Base-by-base conservation (phyloP, 2,113 vertebrate genomes). In the Corythoichthys haematopterus region DNA sequence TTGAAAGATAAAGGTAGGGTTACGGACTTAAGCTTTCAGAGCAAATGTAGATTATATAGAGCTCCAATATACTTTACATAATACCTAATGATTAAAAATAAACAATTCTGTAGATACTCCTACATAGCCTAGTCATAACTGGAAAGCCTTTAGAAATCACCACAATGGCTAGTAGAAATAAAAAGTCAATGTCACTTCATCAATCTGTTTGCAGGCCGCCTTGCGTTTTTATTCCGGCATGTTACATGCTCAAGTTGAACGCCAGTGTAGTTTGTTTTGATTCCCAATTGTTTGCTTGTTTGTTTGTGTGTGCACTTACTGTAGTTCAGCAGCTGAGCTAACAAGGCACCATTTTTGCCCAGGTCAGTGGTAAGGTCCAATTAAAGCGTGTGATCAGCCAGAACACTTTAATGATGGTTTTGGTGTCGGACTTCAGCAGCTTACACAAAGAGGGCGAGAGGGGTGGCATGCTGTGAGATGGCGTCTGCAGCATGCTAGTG, bases 331-430 rank as follows among this genome's bases (percentile, higher is more conserved):
- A 90, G 88, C 87, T 88, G 90, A 89, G 84, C 86, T 90, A 91
- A 92, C 88, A 90, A 90, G 87, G 79, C 82, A 75, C 85, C 82
- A 85, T 88, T 89, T 89, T 91, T 84, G 72, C 84, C 77, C 71
- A 7, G 46, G 83, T 83, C 71, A 61, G 83, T 84, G 84, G 80
- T 75, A 79, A 12, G 75, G 77, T 87, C 88, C 89, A 91, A 91
- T 91, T 92, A 92, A 91, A 92, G 84, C 82, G 81, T 88, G 84
- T 92, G 87, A 92, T 91, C 92, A 91, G 83, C 88, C 88, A 90
- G 89, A 92, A 91, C 90, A 75, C 87, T 90, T 90, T 91, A 93
- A 93, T 92, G 89, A 91, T 88, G 85, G 88, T 74, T 87, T 80
- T 75, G 86, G 78, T 80, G 77, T 80, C 67, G 78, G 69, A 87